These are phyloP conservation scores for Sibirionetta formosa DNA, from an alignment of 2,797 vertebrate genomes.

Conservation along the genomic window DNA sequence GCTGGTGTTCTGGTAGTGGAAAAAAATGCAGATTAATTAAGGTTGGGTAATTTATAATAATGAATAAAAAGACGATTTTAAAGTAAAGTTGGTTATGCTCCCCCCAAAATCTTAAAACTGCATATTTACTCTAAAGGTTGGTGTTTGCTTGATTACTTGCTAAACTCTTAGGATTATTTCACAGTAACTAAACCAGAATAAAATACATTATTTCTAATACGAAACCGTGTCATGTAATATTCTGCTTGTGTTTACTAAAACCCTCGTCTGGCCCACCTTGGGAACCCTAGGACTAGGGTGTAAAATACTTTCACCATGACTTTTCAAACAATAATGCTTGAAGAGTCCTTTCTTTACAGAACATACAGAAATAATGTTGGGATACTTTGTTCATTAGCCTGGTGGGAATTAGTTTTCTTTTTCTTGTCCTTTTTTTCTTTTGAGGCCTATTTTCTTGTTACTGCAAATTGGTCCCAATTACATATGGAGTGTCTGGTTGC, in stretches of 20 bases:
- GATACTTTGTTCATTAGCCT: background rate
- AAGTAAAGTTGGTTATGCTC: background rate
- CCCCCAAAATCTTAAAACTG: background rate
- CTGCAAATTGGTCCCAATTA: background rate
- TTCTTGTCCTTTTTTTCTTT: too few relatives aligned
- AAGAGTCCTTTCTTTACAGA: background rate
- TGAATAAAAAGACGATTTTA: background rate
- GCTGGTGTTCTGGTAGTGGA: background rate
- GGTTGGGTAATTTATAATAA: background rate
- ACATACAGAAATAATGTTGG: background rate
- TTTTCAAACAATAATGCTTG: background rate
- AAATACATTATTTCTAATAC: background rate
- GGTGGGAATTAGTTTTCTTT: background rate
- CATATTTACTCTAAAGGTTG: background rate
- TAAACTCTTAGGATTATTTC: background rate
- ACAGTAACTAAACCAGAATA: background rate
- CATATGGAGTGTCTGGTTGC: background rate
- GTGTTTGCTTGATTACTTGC: background rate
- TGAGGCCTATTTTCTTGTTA: background rate
- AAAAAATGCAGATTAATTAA: background rate
- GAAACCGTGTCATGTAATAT: background rate
- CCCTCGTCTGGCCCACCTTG: rapidly evolving
- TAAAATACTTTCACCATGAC: background rate
- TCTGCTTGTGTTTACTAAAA: background rate
- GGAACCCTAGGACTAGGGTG: background rate